Percentiles rank a stretch among this genome's conserved stretches.
Evolutionary conservation across 2,797 vertebrate species (phyloP).

Genomic region (Cephalopachus bancanus): DNA sequence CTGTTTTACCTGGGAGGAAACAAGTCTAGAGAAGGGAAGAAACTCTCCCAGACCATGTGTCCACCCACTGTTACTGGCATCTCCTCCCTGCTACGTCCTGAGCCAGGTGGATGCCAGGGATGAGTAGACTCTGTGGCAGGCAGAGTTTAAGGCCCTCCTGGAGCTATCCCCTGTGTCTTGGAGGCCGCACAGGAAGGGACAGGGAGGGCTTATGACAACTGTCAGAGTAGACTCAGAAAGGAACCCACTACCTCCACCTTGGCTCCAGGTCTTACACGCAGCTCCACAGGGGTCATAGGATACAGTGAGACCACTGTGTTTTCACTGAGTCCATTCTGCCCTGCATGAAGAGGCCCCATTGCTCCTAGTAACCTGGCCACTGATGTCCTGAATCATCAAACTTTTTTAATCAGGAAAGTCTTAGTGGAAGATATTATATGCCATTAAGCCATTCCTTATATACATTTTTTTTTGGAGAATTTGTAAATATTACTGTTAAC

Average conservation of each 20-base stretch:
- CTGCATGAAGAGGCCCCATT: neutral
- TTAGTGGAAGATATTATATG: neutral
- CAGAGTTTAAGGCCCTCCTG: accelerated
- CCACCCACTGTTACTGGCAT: accelerated
- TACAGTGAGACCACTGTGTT: accelerated
- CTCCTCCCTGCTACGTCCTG: too few species aligned
- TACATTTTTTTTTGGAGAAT: neutral
- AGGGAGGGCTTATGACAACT: neutral
- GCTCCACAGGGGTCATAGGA: accelerated
- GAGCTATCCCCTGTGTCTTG: neutral
- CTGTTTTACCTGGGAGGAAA: neutral
- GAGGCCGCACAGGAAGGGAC: neutral
- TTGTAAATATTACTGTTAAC: conserved; percentile 34
- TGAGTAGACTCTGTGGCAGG: neutral
- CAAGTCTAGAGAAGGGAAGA: neutral
- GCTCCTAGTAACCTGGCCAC: neutral
- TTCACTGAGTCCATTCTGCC: neutral
- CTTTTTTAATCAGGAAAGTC: neutral
- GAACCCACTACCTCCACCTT: neutral
- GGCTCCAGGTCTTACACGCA: neutral
- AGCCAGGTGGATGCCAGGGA: neutral
- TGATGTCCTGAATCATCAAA: neutral
- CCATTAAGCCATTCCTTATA: neutral
- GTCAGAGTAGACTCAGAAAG: neutral
- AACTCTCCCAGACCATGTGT: neutral